phyloP scores from a whole-genome alignment of 2,113 vertebrate species.

The Sakesphorus luctuosus region DNA sequence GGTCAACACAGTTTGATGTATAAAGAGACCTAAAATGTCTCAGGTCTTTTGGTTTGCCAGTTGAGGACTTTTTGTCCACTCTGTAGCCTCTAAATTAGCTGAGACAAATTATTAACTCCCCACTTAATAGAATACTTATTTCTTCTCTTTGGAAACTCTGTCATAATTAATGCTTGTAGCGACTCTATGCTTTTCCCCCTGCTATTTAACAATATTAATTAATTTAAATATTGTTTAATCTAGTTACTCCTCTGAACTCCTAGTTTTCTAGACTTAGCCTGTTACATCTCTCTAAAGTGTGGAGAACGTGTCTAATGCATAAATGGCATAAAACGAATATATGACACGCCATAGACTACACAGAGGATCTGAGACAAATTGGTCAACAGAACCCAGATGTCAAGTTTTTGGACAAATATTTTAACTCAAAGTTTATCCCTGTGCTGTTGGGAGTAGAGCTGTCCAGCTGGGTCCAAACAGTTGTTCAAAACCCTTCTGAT shows the following conservation, averaged over 20 bases:
- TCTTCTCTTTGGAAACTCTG: neutral
- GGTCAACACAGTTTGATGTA: neutral
- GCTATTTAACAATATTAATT: neutral
- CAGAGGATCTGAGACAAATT: neutral
- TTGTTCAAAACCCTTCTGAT: neutral
- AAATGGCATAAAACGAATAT: neutral
- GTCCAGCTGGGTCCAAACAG: neutral
- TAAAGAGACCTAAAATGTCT: neutral
- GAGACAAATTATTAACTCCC: neutral
- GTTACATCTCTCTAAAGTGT: neutral
- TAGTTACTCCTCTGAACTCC: neutral
- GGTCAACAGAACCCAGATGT: neutral
- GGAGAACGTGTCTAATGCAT: neutral
- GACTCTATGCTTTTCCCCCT: neutral
- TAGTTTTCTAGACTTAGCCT: neutral
- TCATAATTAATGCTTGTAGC: neutral
- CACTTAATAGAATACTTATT: neutral
- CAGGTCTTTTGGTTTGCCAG: neutral
- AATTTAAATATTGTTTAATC: neutral
- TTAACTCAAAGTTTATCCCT: neutral
- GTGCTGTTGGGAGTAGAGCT: neutral
- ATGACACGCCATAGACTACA: neutral
- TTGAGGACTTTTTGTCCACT: neutral
- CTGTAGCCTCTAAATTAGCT: neutral
- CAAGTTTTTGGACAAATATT: neutral